phyloP scores from a whole-genome alignment of 1,140 invertebrate genomes.

The Latrodectus geometricus region DNA sequence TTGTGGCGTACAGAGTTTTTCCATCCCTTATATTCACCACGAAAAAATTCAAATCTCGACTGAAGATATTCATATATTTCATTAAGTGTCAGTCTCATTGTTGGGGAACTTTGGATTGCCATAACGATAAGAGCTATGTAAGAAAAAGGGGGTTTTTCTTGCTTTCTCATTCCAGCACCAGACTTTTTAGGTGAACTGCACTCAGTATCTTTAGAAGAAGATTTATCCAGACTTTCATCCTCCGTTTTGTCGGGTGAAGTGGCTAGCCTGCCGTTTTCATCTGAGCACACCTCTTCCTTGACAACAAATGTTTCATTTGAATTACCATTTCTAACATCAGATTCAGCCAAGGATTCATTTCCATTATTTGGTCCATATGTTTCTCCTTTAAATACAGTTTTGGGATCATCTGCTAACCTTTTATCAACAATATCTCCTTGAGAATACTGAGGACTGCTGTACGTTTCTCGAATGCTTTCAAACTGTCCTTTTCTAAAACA shows the following conservation, averaged over 20 bases:
- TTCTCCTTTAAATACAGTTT: conserved; percentile 13
- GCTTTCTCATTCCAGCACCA: conserved; percentile 71
- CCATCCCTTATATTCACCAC: conserved; percentile 97
- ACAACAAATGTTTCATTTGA: background rate
- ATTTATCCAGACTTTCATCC: conserved; percentile 17
- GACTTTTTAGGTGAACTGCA: conserved; percentile 19
- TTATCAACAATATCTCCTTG: conserved; percentile 2
- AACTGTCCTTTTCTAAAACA: conserved; percentile 28
- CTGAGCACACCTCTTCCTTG: conserved; percentile 5
- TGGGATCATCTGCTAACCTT: background rate
- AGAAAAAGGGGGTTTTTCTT: conserved; percentile 95
- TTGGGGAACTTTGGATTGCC: conserved; percentile 93
- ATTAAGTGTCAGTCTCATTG: conserved; percentile 85
- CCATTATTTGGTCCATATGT: conserved; percentile 11
- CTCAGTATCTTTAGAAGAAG: background rate
- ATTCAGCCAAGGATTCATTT: background rate
- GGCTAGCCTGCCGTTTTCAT: background rate
- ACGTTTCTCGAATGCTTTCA: background rate
- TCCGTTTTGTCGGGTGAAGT: conserved; percentile 19
- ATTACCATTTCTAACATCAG: background rate
- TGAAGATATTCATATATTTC: conserved; percentile 92
- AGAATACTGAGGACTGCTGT: background rate
- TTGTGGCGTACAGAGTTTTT: conserved; percentile 99
- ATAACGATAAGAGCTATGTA: conserved; percentile 98
- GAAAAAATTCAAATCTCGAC: conserved; percentile 90